A percentile compares a stretch with the other conserved stretches of the same genome.
These are phyloP conservation scores for Lipotes vexillifer DNA, from an alignment of 2,113 vertebrate genomes.

Conservation along the genomic window DNA sequence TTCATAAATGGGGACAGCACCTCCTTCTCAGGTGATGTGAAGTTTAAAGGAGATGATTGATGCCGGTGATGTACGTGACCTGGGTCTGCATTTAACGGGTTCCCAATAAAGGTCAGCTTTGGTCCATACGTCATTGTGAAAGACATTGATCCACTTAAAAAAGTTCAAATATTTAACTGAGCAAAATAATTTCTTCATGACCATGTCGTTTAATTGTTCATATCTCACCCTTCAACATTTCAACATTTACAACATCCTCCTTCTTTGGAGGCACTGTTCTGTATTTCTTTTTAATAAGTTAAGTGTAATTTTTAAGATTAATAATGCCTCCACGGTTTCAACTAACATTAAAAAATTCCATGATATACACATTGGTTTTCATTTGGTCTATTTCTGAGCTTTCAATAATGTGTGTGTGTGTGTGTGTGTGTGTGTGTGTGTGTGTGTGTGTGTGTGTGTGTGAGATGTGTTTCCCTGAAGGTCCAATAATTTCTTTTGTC, in stretches of 20 bases:
- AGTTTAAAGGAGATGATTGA: too few relatives aligned
- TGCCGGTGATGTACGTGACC: fast-evolving
- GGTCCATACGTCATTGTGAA: background rate
- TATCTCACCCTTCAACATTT: background rate
- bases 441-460: background rate
- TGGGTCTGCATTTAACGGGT: background rate
- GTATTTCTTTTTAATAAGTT: background rate
- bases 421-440: background rate
- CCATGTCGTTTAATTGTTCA: background rate
- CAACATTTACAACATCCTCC: background rate
- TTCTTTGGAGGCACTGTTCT: background rate
- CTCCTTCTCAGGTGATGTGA: background rate
- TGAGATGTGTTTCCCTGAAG: background rate
- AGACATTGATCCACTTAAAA: background rate
- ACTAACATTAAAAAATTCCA: background rate
- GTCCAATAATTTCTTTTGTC: background rate
- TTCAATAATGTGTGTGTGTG: background rate
- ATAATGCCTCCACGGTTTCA: background rate
- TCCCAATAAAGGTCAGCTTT: background rate
- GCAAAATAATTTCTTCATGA: background rate
- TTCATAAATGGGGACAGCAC: too few relatives aligned
- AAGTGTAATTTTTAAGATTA: background rate
- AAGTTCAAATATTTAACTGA: background rate
- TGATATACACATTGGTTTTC: background rate
- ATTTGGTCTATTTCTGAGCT: background rate